A percentile compares a stretch with the other conserved stretches of the same genome.
Conservation (phyloP, 1,140 invertebrate species). For the Geopemphigus sp. region DNA sequence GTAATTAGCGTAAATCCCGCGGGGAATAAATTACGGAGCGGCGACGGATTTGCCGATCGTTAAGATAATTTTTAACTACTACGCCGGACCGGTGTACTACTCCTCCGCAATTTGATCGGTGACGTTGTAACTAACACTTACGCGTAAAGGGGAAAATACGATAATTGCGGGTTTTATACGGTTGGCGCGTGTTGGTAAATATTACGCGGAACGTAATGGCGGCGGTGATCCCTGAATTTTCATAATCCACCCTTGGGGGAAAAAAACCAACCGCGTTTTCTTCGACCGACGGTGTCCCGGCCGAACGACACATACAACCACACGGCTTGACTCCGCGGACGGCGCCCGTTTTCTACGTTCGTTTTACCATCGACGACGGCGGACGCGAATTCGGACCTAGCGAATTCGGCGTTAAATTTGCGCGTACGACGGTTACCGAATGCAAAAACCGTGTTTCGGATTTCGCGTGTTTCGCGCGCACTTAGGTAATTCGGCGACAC, state of each 20-base stretch:
- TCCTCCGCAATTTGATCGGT: conserved; percentile 19
- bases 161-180: conserved; percentile 27
- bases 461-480: too few species aligned
- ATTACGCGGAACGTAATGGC: not conserved
- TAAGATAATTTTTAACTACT: conserved; percentile 47
- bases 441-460: too few species aligned
- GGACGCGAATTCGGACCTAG: too few species aligned
- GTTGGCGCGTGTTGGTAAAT: not conserved
- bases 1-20: conserved; percentile 7
- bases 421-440: too few species aligned
- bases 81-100: not conserved
- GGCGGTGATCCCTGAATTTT: conserved; percentile 44
- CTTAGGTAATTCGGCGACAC: too few species aligned
- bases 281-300: too few species aligned
- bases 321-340: too few species aligned
- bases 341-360: too few species aligned
- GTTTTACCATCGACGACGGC: too few species aligned
- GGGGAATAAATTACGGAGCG: conserved; percentile 21
- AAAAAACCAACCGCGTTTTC: not conserved
- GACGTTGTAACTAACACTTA: conserved; percentile 48
- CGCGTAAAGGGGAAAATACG: not conserved
- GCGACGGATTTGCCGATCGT: conserved; percentile 39
- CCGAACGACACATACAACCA: too few species aligned
- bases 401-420: too few species aligned
- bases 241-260: not conserved